Base-by-base conservation (phyloP, 2,888 invertebrate species). In the Labia minor region DNA sequence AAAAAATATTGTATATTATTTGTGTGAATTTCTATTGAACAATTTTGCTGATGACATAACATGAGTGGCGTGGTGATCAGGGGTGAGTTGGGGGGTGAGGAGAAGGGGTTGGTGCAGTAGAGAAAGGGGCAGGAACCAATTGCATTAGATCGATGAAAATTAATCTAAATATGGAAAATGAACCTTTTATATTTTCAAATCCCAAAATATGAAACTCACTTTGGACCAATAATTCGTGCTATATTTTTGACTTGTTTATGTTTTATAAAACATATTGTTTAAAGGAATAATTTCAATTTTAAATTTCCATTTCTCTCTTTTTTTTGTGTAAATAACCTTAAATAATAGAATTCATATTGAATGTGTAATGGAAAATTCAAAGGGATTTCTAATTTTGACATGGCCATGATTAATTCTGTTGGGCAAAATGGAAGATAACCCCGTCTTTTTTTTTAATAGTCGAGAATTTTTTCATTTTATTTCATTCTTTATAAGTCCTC, bases 21-120 rank as follows among this genome's bases (percentile, higher is more conserved):
- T 49, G 49, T 49, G 49, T 49, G 49, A 49, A 49, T n/a, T 49
- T 49, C 49, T 49, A 49, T 49, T 49, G 49, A 49, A 49, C 49
- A 49, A 49, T 49, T 49, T 49, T 49, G 49, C 49, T 49, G 49
- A 49, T 49, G 49, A 49, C 49, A 49, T 49, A 49, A 49, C 49
- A 49, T 49, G 49, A 49, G 49, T 49, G 49, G 49, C 49, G 49
- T 49, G 49, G 49, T 49, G 16, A 49, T 11, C 14, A 14, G 49
- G 49, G 49, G 49, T 49, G 16, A 49, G 49, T n/a, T 11, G 4
- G 49, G 16, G 49, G 49, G 8, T 49, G 49, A 14, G 49, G 49
- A 14, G 49, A 49, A 14, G 49, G 49, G 49, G 49, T 14, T 11
- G 14, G 33, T 6, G 6, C 6, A 11, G 33, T 6, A 8, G 33